Percentiles rank a stretch among this genome's conserved stretches.
phyloP scores from a whole-genome alignment of 2,888 invertebrate species.

The Melanostoma mellinum region DNA sequence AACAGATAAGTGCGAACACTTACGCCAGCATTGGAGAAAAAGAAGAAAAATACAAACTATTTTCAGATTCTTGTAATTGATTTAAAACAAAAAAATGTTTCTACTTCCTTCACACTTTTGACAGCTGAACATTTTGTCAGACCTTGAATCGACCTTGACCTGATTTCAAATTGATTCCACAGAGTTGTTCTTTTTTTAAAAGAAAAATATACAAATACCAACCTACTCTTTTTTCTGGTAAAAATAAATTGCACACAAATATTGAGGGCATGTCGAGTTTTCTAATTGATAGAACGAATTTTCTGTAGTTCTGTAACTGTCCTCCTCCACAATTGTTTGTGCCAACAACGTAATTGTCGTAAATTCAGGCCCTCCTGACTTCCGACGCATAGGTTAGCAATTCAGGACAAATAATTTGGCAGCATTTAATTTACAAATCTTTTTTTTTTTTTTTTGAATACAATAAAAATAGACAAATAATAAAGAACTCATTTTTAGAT shows the following conservation, averaged over 20 bases:
- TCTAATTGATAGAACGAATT: neutral
- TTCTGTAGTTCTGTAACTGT: neutral
- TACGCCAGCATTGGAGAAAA: no score
- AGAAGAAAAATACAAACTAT: no score
- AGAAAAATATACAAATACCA: no score
- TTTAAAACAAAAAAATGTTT: no score
- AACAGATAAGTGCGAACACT: no score
- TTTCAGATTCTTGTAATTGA: no score
- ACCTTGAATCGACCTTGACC: constrained; percentile 42
- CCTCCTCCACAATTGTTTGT: no score
- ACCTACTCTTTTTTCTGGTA: neutral
- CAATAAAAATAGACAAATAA: constrained; percentile 1
- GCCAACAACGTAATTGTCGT: neutral
- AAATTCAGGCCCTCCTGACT: constrained; percentile 30
- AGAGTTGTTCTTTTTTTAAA: no score
- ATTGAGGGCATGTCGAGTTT: no score
- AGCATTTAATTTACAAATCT: constrained; percentile 32
- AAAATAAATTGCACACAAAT: neutral
- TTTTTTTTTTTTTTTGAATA: neutral
- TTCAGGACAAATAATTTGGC: constrained; percentile 64
- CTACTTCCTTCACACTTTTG: neutral
- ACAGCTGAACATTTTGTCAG: constrained; percentile 1
- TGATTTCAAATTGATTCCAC: neutral
- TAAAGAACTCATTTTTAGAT: no score
- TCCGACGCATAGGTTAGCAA: constrained; percentile 21